phyloP scores from a whole-genome alignment of 2,888 invertebrate genomes.

The Megastigmus dorsalis region DNA sequence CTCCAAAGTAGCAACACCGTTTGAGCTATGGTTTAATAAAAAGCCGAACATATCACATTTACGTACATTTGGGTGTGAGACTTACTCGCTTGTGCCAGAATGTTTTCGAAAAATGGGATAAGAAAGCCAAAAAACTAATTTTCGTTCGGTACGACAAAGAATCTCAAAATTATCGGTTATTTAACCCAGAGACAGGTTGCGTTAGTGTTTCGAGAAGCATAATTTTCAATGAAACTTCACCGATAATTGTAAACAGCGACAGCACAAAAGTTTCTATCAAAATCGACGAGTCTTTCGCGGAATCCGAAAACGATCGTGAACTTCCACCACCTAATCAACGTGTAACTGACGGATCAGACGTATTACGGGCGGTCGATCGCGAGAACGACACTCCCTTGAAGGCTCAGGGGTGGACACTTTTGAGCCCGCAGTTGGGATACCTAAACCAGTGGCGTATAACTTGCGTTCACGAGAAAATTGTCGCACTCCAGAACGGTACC shows the following conservation, averaged over 20 bases:
- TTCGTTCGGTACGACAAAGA: neutral
- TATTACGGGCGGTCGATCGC: neutral
- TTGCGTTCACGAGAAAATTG: neutral
- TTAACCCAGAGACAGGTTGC: neutral
- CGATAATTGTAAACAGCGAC: neutral
- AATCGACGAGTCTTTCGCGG: neutral
- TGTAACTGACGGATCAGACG: too few species aligned
- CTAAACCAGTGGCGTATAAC: neutral
- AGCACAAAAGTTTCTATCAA: neutral
- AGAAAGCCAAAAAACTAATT: neutral
- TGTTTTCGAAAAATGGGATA: neutral
- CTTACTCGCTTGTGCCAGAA: neutral
- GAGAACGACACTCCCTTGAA: neutral
- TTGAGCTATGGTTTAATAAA: neutral
- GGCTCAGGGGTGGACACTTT: neutral
- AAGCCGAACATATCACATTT: neutral
- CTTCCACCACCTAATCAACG: too few species aligned
- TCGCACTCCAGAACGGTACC: constrained; percentile 20
- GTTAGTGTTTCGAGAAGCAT: neutral
- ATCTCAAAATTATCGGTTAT: neutral
- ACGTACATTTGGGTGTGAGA: constrained; percentile 1
- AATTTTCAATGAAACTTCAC: neutral
- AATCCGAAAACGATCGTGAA: neutral
- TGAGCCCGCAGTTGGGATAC: neutral
- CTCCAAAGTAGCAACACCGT: neutral